These are phyloP conservation scores for Cryptocephalus moraei DNA, from an alignment of 2,888 invertebrate species.

Conservation along the genomic window DNA sequence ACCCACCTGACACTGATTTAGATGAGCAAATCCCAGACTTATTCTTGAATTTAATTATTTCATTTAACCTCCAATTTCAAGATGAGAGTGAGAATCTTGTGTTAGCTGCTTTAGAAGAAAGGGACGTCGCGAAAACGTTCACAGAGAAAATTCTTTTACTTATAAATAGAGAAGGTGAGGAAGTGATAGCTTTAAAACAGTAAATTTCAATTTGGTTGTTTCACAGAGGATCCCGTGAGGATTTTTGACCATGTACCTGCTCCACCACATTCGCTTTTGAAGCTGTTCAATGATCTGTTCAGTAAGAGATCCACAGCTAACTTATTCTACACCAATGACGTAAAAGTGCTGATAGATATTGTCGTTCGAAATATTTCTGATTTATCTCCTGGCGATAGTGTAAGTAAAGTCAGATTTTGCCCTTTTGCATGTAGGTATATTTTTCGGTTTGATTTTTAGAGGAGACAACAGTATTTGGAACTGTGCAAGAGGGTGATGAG, in stretches of 20 bases:
- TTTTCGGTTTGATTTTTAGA: constrained; percentile 38
- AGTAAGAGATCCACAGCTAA: constrained; percentile 67
- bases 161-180: constrained; percentile 79
- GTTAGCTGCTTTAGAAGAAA: constrained; percentile 56
- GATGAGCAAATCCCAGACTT: constrained; percentile 79
- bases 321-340: constrained; percentile 90
- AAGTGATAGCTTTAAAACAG: neutral
- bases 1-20: constrained; percentile 66
- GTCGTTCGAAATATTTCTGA: constrained; percentile 84
- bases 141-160: constrained; percentile 83
- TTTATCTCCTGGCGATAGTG: constrained; percentile 76
- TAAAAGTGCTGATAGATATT: constrained; percentile 88
- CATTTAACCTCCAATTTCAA: constrained; percentile 83
- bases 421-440: neutral
- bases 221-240: constrained; percentile 75
- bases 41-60: constrained; percentile 72
- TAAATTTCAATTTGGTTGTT: neutral
- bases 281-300: constrained; percentile 82
- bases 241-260: constrained; percentile 74
- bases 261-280: constrained; percentile 76
- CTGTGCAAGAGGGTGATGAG: constrained; percentile 71
- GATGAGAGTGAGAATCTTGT: constrained; percentile 58
- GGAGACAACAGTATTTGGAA: constrained; percentile 67
- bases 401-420: constrained; percentile 31
- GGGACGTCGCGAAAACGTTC: constrained; percentile 71